Evolutionary conservation across 1,140 invertebrate genomes (phyloP), one percentile per base, ranked within the genome.

Genomic region (Stenopsyche tienmushanensis): DNA sequence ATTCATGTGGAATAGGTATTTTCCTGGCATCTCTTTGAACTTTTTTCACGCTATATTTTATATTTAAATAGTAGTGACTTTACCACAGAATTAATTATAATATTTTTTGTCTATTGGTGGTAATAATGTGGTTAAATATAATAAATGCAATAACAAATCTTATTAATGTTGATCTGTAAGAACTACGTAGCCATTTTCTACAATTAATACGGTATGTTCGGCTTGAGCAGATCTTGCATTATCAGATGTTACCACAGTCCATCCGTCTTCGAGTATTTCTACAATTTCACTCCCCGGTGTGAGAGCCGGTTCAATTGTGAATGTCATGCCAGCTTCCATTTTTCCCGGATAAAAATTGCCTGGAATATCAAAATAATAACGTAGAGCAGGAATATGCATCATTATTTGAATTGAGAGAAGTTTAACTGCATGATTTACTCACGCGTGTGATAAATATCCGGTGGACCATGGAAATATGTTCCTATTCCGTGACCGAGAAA

Each of bases 401-500:
- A 8, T 9, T 47, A 7, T 8, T 47, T 8, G 8, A 10, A 47
- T 8, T 47, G 8, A 9, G 44, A 9, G 5, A 8, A 39, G n/a
- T 13, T 5, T 8, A 39, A n/a, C 7, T 39, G 29, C 7, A n/a
- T 39, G n/a, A 8, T 39, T 39, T 39, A 47, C 44, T 47, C 17
- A 89, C 88, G 75, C 68, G 83, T 84, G 74, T 96, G 93, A 73
- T 84, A 88, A 69, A 98, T 93, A 72, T 95, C 90, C 18, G 96
- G 96, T 1, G 89, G 87, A 3, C 92, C 93, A 80, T 98, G 96
- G 75, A 98, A 97, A 75, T 93, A 94, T 66, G 78, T 78, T 0
- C 95, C 94, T 73, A 98, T 96, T 0, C 96, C 96, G 83, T 98
- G 96, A 0, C 96, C 96, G 70, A 88, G 85, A 75, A 97, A 93